phyloP scores from a whole-genome alignment of 2,113 vertebrate genomes.

The Hypocryptadius cinnamomeus region DNA sequence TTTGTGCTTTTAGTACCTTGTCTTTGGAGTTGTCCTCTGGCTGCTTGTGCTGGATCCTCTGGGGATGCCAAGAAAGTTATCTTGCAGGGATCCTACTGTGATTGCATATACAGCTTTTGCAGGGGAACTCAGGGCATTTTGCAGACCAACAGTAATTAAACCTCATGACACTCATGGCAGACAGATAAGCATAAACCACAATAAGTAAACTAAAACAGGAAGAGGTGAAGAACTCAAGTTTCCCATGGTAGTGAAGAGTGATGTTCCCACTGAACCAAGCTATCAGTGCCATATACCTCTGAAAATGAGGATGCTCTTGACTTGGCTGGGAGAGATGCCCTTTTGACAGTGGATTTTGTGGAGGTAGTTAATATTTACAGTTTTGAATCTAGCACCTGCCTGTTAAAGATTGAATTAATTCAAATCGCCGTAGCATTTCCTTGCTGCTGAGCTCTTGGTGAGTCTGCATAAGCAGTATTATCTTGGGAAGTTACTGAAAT shows the following conservation, averaged over 20 bases:
- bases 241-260: neutral
- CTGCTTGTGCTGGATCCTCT: neutral
- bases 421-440: neutral
- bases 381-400: neutral
- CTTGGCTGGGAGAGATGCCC: neutral
- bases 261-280: neutral
- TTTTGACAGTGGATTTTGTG: neutral
- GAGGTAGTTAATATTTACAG: neutral
- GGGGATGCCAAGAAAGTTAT: neutral
- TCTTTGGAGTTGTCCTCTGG: neutral
- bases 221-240: neutral
- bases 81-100: neutral
- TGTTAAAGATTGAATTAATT: neutral
- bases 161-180: neutral
- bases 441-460: neutral
- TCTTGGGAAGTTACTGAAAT: neutral
- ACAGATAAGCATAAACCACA: neutral
- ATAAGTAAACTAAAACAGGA: neutral
- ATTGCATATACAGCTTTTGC: neutral
- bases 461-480: neutral
- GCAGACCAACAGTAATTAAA: conserved; percentile 13
- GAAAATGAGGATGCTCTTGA: neutral
- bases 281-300: neutral
- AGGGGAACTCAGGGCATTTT: neutral
- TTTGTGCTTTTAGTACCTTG: accelerated